Evolutionary conservation across 30 jellyfish, hydroid and myxozoan species (phyloP), one percentile per base, ranked within the genome.

Genomic region (Turritopsis rubra): DNA sequence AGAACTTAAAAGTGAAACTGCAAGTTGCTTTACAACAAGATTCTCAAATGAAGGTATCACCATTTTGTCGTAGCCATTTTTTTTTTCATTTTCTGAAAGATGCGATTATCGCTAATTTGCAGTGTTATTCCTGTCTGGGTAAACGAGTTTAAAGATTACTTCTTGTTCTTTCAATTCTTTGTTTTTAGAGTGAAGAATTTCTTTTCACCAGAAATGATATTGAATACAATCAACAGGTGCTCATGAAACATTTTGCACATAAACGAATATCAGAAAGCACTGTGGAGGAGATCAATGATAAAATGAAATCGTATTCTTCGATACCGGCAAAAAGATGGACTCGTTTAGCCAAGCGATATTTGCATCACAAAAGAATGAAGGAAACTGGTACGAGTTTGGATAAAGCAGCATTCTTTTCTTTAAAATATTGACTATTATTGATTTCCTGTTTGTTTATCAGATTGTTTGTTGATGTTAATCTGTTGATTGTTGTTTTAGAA

Each of bases 141-240:
- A n/a, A n/a, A n/a, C n/a, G n/a, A n/a, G n/a, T n/a, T n/a, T n/a
- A n/a, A n/a, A n/a, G n/a, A n/a, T n/a, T n/a, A n/a, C n/a, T n/a
- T n/a, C n/a, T n/a, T n/a, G 77, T 19, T n/a, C 9, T 9, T 27
- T n/a, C 9, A 68, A 23, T 27, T 68, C 41, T 74, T 17, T n/a
- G n/a, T 8, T 74, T 26, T 3, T 52, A 74, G 82, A 19, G 41
- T 13, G 82, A 74, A 17, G 96, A 89, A 28, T 90, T 86, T 92
- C 85, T 90, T 88, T 90, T 86, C 84, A 85, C 97, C 1, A 89
- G 97, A 54, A 89, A 70, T 73, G 97, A 90, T 86, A 79, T 86
- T 89, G 95, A 85, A 68, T 87, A 85, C 80, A 90, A 90, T 54
- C 91, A 93, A 7, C 80, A 70, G 21, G 87, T 89, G 29, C 68